These are phyloP conservation scores for Ruditapes philippinarum DNA, from an alignment of 1,140 invertebrate genomes.

Conservation along the genomic window DNA sequence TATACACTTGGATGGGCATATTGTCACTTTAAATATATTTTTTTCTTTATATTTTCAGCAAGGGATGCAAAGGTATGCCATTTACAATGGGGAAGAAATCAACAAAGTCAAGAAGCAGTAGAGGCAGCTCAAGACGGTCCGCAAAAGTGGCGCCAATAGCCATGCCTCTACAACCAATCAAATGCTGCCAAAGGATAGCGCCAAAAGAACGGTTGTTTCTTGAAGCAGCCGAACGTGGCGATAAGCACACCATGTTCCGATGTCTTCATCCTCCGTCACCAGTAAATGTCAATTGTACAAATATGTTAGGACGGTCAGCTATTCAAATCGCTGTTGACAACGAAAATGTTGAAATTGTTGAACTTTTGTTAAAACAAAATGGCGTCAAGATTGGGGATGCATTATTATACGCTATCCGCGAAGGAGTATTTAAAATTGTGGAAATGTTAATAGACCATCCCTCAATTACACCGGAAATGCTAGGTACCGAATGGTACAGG, in stretches of 20 bases:
- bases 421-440: constrained; percentile 89
- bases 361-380: constrained; percentile 82
- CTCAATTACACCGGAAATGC: constrained; percentile 82
- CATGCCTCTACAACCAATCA: constrained; percentile 83
- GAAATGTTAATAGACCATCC: constrained; percentile 89
- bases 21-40: too few species aligned
- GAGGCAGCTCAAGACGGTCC: constrained; percentile 70
- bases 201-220: constrained; percentile 87
- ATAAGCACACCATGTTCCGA: constrained; percentile 88
- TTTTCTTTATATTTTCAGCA: too few species aligned
- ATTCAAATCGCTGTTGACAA: constrained; percentile 87
- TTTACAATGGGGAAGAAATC: constrained; percentile 15
- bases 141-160: constrained; percentile 66
- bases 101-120: neutral
- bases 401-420: constrained; percentile 85
- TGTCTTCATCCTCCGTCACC: constrained; percentile 87
- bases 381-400: constrained; percentile 86
- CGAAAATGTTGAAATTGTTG: constrained; percentile 85
- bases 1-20: too few species aligned
- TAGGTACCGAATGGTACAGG: constrained; percentile 82
- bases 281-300: constrained; percentile 89
- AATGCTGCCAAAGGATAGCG: constrained; percentile 85
- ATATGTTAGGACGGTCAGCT: constrained; percentile 88
- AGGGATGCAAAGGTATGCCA: neutral
- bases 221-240: constrained; percentile 89